These are phyloP conservation scores for Aspidiotus rigidus DNA, from an alignment of 2,888 invertebrate species.

Conservation along the genomic window DNA sequence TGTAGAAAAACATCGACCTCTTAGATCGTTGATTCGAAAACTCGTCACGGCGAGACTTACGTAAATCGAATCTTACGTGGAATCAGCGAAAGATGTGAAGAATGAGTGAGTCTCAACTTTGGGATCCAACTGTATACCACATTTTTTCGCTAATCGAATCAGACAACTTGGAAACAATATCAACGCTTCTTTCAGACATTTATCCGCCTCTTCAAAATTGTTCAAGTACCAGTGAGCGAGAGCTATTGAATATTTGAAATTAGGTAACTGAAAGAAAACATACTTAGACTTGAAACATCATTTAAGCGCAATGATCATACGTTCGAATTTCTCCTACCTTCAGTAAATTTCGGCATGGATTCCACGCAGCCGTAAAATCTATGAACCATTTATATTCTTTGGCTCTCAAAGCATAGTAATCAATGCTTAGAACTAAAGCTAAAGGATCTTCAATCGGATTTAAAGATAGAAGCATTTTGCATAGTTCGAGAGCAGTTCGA, in stretches of 20 bases:
- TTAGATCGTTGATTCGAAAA: neutral
- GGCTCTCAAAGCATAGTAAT: slow-evolving; percentile 70
- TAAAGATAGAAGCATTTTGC: slow-evolving; percentile 68
- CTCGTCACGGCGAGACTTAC: neutral
- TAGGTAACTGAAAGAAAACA: slow-evolving; percentile 59
- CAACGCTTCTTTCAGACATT: slow-evolving; percentile 62
- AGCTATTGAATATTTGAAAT: slow-evolving; percentile 73
- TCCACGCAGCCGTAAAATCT: slow-evolving; percentile 39
- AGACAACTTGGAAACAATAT: slow-evolving; percentile 74
- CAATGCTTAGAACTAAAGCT: slow-evolving; percentile 65
- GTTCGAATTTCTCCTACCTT: slow-evolving; percentile 29
- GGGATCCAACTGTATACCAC: slow-evolving; percentile 61
- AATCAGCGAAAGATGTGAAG: slow-evolving; percentile 44
- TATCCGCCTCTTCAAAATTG: slow-evolving; percentile 48
- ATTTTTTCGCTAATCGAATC: slow-evolving; percentile 62
- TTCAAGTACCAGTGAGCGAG: slow-evolving; percentile 58
- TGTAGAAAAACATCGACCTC: slow-evolving; percentile 23
- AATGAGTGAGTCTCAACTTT: slow-evolving; percentile 50
- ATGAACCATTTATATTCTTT: slow-evolving; percentile 63
- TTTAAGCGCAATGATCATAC: too few species aligned
- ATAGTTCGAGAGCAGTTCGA: slow-evolving; percentile 76
- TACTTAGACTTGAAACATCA: too few species aligned
- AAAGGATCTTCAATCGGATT: slow-evolving; percentile 68
- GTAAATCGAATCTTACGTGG: slow-evolving; percentile 43
- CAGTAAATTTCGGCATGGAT: slow-evolving; percentile 38